These are phyloP conservation scores for Caloenas nicobarica DNA, from an alignment of 2,113 vertebrate species.

Conservation along the genomic window DNA sequence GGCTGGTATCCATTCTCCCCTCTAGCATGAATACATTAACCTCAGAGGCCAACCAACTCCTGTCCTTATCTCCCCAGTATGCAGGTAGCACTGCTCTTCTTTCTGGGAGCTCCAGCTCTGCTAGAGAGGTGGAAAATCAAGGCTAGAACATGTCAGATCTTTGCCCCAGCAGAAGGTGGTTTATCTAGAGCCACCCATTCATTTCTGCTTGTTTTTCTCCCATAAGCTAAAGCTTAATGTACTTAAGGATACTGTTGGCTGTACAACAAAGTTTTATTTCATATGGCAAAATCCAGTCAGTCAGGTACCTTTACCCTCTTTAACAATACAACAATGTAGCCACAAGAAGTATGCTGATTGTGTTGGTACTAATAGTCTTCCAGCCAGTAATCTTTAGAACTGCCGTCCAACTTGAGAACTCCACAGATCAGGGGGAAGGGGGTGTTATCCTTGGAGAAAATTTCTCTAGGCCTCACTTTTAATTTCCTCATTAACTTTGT, in stretches of 20 bases:
- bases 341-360: not conserved
- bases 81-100: not conserved
- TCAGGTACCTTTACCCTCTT: not conserved
- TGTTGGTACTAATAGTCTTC: not conserved
- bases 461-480: not conserved
- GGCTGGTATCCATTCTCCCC: not conserved
- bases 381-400: not conserved
- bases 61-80: not conserved
- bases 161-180: not conserved
- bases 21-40: not conserved
- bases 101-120: not conserved
- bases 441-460: not conserved
- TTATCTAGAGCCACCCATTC: not conserved
- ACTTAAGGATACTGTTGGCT: not conserved
- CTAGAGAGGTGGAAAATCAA: not conserved
- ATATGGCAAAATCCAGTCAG: not conserved
- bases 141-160: not conserved
- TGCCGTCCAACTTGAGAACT: not conserved
- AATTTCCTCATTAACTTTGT: not conserved
- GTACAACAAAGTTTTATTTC: not conserved
- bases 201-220: not conserved
- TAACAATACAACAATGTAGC: not conserved
- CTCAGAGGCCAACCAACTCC: not conserved
- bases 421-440: not conserved
- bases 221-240: not conserved